Evolutionary conservation across 2,797 vertebrate genomes (phyloP).

Genomic region (Hippoglossus hippoglossus): DNA sequence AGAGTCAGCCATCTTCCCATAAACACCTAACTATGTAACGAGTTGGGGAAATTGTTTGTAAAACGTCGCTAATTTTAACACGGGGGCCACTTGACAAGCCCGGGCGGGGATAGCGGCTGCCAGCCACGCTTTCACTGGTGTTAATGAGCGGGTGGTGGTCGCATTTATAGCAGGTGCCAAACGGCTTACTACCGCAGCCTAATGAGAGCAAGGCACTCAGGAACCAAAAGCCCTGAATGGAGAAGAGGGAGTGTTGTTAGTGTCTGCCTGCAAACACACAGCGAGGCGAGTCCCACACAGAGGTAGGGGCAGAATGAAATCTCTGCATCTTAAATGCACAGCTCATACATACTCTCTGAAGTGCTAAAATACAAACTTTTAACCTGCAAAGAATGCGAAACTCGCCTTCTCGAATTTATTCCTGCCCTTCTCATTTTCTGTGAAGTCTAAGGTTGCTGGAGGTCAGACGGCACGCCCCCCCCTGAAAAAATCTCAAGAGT

Average conservation of each 20-base stretch:
- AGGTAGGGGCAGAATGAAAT: conserved; percentile 24
- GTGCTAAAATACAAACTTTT: conserved; percentile 40
- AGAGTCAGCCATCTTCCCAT: conserved; percentile 80
- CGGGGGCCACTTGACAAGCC: conserved; percentile 72
- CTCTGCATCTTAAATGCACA: conserved; percentile 34
- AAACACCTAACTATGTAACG: conserved; percentile 82
- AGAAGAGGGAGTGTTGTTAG: conserved; percentile 79
- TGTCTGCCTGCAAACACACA: conserved; percentile 46
- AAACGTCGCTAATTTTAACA: conserved; percentile 84
- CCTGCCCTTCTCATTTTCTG: conserved; percentile 25
- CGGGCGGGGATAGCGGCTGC: conserved; percentile 75
- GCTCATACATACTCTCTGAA: not conserved
- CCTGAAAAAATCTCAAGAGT: conserved; percentile 9
- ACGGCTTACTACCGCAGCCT: conserved; percentile 79
- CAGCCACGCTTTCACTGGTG: conserved; percentile 78
- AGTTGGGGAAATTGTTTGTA: conserved; percentile 84
- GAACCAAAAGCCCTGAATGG: conserved; percentile 74
- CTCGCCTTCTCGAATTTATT: conserved; percentile 20
- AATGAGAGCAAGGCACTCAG: conserved; percentile 82
- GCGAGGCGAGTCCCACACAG: conserved; percentile 32
- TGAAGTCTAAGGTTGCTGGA: conserved; percentile 34
- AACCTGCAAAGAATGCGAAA: conserved; percentile 55
- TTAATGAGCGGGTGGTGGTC: conserved; percentile 83
- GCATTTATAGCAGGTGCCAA: conserved; percentile 84
- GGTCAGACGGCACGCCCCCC: conserved; percentile 29